A percentile compares a stretch with the other conserved stretches of the same genome.
Conservation (phyloP, 2,888 invertebrate genomes). For the Pollenia angustigena region DNA sequence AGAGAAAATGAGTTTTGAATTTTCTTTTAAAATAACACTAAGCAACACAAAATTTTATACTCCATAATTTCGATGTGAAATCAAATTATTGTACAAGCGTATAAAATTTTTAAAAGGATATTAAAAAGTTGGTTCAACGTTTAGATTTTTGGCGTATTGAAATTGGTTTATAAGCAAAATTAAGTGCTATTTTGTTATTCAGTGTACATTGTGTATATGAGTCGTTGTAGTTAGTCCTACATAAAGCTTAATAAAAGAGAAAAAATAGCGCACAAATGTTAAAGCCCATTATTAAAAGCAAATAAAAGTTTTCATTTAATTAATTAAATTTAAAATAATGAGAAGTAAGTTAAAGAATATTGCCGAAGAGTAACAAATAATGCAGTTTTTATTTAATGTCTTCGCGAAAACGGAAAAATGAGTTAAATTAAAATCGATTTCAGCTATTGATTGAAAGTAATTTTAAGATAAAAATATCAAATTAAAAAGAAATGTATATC, state of each 20-base stretch:
- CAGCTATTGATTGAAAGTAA: background rate
- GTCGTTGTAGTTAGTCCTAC: too few relatives aligned
- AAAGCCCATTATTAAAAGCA: conserved; percentile 13
- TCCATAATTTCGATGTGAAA: too few relatives aligned
- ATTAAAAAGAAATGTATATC: too few relatives aligned
- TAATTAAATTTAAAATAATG: conserved; percentile 20
- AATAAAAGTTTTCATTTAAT: conserved; percentile 25
- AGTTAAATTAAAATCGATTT: conserved; percentile 3
- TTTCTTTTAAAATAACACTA: conserved; percentile 9
- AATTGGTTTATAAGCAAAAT: too few relatives aligned
- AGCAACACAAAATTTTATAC: too few relatives aligned
- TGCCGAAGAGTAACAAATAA: background rate
- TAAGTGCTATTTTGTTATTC: too few relatives aligned
- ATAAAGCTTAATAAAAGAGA: background rate
- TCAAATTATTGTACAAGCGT: too few relatives aligned
- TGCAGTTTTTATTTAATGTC: background rate
- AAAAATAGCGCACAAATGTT: background rate
- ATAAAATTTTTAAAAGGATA: too few relatives aligned
- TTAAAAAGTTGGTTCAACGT: too few relatives aligned
- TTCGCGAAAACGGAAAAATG: background rate
- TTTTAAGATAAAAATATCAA: background rate
- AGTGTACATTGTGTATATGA: too few relatives aligned
- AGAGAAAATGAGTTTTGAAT: conserved; percentile 16
- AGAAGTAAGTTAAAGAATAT: conserved; percentile 3
- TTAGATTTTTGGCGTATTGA: too few relatives aligned